These are phyloP conservation scores for Tolmerus cingulatus DNA, from an alignment of 2,888 invertebrate genomes.

Conservation along the genomic window DNA sequence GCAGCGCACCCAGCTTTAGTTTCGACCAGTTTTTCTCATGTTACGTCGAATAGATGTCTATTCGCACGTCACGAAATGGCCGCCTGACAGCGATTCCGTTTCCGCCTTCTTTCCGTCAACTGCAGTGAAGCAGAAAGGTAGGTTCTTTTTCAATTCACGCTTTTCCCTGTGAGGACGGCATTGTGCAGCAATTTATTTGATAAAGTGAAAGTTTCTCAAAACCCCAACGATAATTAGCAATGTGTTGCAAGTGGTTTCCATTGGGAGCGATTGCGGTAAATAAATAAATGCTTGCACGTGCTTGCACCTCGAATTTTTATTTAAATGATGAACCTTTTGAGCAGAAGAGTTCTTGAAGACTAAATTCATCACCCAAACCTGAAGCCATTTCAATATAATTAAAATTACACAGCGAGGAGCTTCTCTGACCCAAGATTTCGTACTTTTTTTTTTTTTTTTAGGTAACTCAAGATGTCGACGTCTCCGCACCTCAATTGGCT, in stretches of 20 bases:
- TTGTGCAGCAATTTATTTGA: constrained; percentile 49
- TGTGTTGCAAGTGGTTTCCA: background rate
- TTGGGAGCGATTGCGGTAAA: background rate
- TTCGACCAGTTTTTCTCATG: background rate
- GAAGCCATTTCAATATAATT: constrained; percentile 49
- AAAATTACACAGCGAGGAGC: background rate
- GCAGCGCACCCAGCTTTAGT: background rate
- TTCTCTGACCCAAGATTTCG: background rate
- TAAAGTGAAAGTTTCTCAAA: background rate
- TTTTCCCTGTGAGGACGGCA: constrained; percentile 52
- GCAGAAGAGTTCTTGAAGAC: constrained; percentile 64
- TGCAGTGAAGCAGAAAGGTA: constrained; percentile 60
- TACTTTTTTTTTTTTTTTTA: constrained; percentile 10
- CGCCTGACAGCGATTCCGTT: constrained; percentile 56
- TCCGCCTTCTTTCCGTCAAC: constrained; percentile 62
- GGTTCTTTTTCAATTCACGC: constrained; percentile 56
- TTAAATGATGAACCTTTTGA: constrained; percentile 57
- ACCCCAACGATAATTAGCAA: background rate
- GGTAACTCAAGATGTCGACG: constrained; percentile 55
- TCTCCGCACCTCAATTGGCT: constrained; percentile 64
- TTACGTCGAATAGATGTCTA: background rate
- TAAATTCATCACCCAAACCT: constrained; percentile 64
- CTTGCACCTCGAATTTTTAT: constrained; percentile 18
- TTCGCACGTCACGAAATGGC: background rate
- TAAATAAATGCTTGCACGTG: constrained; percentile 14